Conservation (phyloP, 1,140 invertebrate genomes). For the Cepaea nemoralis region DNA sequence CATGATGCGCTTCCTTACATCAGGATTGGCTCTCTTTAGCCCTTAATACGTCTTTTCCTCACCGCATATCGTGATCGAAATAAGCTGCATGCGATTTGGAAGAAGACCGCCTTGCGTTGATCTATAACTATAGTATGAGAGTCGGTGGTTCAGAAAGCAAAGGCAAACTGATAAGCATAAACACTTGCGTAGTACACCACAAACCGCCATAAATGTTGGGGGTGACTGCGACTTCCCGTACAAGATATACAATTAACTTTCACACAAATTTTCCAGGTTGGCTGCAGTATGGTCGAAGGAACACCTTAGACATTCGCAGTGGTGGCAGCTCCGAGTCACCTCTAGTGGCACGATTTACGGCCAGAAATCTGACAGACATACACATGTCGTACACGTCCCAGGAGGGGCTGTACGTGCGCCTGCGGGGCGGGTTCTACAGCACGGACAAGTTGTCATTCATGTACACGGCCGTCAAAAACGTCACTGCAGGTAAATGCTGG, state of each 20-base stretch:
- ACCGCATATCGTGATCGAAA: too few species aligned
- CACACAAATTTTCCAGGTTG: constrained; percentile 53
- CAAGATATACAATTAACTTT: neutral
- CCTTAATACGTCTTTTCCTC: too few species aligned
- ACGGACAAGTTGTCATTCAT: constrained; percentile 61
- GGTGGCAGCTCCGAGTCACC: constrained; percentile 57
- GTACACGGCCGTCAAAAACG: constrained; percentile 60
- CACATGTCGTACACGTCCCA: constrained; percentile 45
- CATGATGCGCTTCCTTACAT: too few species aligned
- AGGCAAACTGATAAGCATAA: too few species aligned
- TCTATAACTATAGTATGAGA: too few species aligned
- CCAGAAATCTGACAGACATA: constrained; percentile 56
- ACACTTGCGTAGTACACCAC: too few species aligned
- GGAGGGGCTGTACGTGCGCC: constrained; percentile 60
- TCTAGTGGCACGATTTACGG: constrained; percentile 51
- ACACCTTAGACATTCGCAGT: constrained; percentile 59
- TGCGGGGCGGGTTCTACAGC: constrained; percentile 59
- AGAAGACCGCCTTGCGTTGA: too few species aligned
- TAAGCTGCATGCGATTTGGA: too few species aligned
- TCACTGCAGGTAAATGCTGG: constrained; percentile 55
- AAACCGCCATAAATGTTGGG: too few species aligned
- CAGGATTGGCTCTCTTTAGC: too few species aligned
- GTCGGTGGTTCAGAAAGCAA: too few species aligned
- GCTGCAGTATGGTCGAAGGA: constrained; percentile 52
- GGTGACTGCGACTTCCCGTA: too few species aligned